A percentile compares a stretch with the other conserved stretches of the same genome.
Conservation (phyloP, 1,140 invertebrate genomes). For the Nephila pilipes region DNA sequence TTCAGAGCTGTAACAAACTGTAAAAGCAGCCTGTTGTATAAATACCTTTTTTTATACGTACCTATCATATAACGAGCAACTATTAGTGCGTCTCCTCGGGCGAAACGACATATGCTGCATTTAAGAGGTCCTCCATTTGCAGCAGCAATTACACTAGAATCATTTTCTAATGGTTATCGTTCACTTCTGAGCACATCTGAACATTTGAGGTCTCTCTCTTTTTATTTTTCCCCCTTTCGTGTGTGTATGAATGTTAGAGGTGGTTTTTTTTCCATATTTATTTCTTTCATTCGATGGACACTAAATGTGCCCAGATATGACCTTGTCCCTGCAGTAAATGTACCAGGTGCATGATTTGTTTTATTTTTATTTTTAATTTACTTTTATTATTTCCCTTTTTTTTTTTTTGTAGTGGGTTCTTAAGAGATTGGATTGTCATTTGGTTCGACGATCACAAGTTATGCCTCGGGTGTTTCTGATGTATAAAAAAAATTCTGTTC, state of each 20-base stretch:
- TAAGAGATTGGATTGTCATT: conserved; percentile 33
- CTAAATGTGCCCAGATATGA: conserved; percentile 48
- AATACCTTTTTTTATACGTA: conserved; percentile 46
- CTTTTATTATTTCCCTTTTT: not conserved
- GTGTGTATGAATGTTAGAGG: conserved; percentile 4
- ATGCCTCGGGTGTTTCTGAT: not conserved
- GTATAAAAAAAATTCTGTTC: not conserved
- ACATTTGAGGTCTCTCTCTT: not conserved
- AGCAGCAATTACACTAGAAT: conserved; percentile 67
- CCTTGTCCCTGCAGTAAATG: conserved; percentile 43
- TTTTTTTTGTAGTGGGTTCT: not conserved
- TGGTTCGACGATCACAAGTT: not conserved
- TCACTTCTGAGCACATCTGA: conserved; percentile 72
- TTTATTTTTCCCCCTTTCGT: not conserved
- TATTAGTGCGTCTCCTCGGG: conserved; percentile 56
- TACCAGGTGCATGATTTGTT: conserved; percentile 47
- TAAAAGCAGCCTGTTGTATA: conserved; percentile 33
- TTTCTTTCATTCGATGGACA: conserved; percentile 30
- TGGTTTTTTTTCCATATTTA: not conserved
- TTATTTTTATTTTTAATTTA: conserved; percentile 46
- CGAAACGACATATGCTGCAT: conserved; percentile 74
- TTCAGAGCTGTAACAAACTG: conserved; percentile 40
- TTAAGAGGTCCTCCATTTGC: conserved; percentile 68
- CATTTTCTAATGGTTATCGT: conserved; percentile 75
- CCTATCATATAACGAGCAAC: conserved; percentile 66